phyloP scores from a whole-genome alignment of 2,888 invertebrate species.

The Eristalis arbustorum region DNA sequence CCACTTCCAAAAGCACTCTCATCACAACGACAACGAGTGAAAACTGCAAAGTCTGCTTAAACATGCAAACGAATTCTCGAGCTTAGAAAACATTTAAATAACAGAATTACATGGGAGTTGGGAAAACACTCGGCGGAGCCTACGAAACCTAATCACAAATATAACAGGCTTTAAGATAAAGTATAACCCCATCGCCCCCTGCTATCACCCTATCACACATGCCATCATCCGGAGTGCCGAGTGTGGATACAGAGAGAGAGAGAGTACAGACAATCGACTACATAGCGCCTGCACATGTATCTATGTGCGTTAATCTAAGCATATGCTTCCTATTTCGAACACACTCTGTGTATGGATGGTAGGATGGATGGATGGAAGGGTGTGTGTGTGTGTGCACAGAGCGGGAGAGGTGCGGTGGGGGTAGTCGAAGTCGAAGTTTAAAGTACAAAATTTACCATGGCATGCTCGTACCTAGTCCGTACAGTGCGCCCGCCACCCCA shows the following conservation, averaged over 20 bases:
- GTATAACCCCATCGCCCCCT: conserved; percentile 52
- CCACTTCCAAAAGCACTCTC: not conserved
- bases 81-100: conserved; percentile 65
- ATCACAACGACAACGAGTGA: not conserved
- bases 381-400: not conserved
- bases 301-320: conserved; percentile 70
- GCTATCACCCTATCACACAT: conserved; percentile 14
- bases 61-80: conserved; percentile 64
- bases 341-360: too few species aligned
- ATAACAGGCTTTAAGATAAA: conserved; percentile 68
- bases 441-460: conserved; percentile 63
- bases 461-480: conserved; percentile 22
- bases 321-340: conserved; percentile 68
- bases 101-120: conserved; percentile 55
- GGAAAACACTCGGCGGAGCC: conserved; percentile 16
- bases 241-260: not conserved
- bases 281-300: conserved; percentile 25
- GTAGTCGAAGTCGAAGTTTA: conserved; percentile 44
- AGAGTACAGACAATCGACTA: conserved; percentile 33
- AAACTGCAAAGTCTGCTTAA: conserved; percentile 63
- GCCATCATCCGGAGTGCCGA: not conserved
- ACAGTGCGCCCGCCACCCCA: conserved; percentile 8
- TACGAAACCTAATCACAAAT: conserved; percentile 62
- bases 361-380: too few species aligned
- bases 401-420: not conserved